Conservation (phyloP, 2,888 invertebrate genomes). For the Pegoplata infirma region DNA sequence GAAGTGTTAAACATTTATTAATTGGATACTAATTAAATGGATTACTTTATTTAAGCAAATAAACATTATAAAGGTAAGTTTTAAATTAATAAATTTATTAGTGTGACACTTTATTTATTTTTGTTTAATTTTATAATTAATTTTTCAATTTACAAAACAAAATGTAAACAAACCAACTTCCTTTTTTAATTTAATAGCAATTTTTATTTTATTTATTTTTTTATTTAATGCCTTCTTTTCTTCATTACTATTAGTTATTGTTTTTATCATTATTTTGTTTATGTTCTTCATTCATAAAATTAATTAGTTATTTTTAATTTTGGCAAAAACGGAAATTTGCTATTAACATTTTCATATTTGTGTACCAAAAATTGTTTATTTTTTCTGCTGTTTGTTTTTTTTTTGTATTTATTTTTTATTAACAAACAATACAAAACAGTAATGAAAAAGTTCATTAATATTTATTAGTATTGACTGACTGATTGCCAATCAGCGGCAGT, state of each 20-base stretch:
- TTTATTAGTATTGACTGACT: no score
- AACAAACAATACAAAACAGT: no score
- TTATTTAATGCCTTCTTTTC: background rate
- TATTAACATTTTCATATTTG: background rate
- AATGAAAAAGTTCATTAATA: no score
- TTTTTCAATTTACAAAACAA: no score
- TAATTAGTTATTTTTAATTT: background rate
- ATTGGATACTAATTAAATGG: background rate
- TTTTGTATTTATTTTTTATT: no score
- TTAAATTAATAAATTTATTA: background rate
- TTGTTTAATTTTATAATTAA: no score
- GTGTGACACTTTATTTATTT: no score
- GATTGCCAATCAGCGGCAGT: no score
- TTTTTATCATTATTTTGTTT: no score
- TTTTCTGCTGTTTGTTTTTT: background rate
- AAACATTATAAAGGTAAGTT: background rate
- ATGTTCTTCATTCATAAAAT: background rate
- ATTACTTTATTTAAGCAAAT: background rate
- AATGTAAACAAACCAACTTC: no score
- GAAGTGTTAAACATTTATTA: constrained; percentile 22
- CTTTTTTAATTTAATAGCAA: background rate
- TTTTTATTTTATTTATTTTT: background rate
- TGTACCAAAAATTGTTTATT: background rate
- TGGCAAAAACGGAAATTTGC: background rate
- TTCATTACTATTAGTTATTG: no score